Percentiles rank a stretch among this genome's conserved stretches.
phyloP scores from a whole-genome alignment of 1,140 invertebrate genomes.

The Triops cancriformis region DNA sequence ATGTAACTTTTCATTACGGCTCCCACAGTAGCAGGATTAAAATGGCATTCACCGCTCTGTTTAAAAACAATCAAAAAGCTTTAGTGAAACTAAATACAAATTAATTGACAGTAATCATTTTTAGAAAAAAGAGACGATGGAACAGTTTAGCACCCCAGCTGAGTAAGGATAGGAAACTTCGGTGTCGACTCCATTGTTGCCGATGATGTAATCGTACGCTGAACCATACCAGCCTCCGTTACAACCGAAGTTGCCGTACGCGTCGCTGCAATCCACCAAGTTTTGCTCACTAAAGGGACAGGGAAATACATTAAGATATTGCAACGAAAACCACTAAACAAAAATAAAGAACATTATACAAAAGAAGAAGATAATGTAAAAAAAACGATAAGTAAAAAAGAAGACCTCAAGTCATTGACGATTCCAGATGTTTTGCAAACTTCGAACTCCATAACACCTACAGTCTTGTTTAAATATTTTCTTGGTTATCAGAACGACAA shows the following conservation, averaged over 20 bases:
- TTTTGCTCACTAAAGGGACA: slow-evolving; percentile 26
- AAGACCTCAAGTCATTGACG: background rate
- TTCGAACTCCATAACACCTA: slow-evolving; percentile 32
- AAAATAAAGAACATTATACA: too few relatives aligned
- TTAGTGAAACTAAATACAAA: too few relatives aligned
- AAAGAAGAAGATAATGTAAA: background rate
- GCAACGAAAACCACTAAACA: too few relatives aligned
- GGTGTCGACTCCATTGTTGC: background rate
- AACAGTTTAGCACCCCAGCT: background rate
- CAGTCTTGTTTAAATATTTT: slow-evolving; percentile 28
- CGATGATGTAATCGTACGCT: slow-evolving; percentile 21
- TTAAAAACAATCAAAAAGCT: too few relatives aligned
- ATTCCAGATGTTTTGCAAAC: background rate
- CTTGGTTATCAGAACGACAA: slow-evolving; percentile 20
- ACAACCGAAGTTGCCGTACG: slow-evolving; percentile 36
- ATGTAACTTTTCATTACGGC: background rate
- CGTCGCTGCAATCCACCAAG: slow-evolving; percentile 18
- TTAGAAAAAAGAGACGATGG: background rate
- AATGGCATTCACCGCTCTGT: slow-evolving; percentile 4
- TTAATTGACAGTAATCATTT: too few relatives aligned
- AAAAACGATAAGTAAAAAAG: background rate
- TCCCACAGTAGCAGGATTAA: background rate
- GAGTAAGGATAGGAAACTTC: slow-evolving; percentile 19
- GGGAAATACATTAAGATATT: background rate
- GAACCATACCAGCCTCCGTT: slow-evolving; percentile 23